Evolutionary conservation across 2,888 invertebrate species (phyloP).

Genomic region (Nomada flava): DNA sequence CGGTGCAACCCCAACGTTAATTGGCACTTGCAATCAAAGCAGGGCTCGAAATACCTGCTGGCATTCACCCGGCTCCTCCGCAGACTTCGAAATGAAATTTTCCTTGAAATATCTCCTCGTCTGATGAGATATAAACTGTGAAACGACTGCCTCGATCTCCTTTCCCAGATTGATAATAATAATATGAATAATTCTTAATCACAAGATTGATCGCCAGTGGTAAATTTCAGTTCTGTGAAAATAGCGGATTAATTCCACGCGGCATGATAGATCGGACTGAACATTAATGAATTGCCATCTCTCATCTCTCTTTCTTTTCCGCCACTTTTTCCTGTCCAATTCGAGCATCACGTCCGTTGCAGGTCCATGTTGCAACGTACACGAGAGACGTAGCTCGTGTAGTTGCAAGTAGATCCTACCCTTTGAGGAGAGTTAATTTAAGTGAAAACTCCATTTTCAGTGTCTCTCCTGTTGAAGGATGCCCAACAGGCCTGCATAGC

Average conservation of each 20-base stretch:
- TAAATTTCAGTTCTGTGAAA: not conserved
- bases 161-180: not conserved
- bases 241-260: conserved; percentile 2
- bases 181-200: not conserved
- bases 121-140: not conserved
- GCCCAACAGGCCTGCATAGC: conserved; percentile 42
- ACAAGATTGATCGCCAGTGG: not conserved
- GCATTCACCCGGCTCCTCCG: conserved; percentile 30
- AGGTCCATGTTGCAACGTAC: conserved; percentile 45
- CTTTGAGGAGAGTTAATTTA: conserved; percentile 71
- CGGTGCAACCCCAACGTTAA: conserved; percentile 54
- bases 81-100: conserved; percentile 43
- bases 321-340: conserved; percentile 27
- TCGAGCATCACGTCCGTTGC: conserved; percentile 48
- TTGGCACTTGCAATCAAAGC: conserved; percentile 62
- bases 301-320: not conserved
- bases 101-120: conserved; percentile 25
- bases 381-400: conserved; percentile 37
- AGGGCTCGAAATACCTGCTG: conserved; percentile 51
- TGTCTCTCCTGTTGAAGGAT: conserved; percentile 52
- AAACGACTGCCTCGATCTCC: not conserved
- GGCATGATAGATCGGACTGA: conserved; percentile 49
- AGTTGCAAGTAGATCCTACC: conserved; percentile 42
- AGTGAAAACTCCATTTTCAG: conserved; percentile 71
- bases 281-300: conserved; percentile 33